Conservation (phyloP, 2,888 invertebrate genomes). For the Xylota segnis region DNA sequence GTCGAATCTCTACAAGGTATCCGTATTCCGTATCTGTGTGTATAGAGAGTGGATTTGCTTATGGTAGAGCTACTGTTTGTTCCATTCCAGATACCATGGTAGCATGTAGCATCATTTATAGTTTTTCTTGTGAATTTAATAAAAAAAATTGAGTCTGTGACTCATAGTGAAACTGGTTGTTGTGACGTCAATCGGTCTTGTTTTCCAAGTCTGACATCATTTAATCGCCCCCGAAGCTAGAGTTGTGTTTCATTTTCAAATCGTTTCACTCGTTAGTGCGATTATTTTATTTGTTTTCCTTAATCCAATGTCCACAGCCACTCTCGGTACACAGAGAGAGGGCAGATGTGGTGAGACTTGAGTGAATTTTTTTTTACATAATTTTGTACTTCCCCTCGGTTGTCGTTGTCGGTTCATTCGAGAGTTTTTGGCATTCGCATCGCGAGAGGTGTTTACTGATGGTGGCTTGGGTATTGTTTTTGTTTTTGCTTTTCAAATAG, state of each 20-base stretch:
- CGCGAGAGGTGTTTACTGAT: background rate
- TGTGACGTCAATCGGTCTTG: conserved; percentile 56
- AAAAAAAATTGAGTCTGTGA: conserved; percentile 29
- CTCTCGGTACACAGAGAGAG: background rate
- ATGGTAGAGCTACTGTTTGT: conserved; percentile 50
- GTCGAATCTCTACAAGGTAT: conserved; percentile 43
- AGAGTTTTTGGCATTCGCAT: conserved; percentile 16
- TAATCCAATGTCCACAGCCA: background rate
- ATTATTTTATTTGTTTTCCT: conserved; percentile 18
- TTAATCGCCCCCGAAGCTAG: conserved; percentile 2
- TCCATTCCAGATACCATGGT: conserved; percentile 34
- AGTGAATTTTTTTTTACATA: conserved; percentile 22
- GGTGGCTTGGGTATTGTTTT: background rate
- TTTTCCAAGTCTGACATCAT: conserved; percentile 54
- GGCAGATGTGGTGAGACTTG: conserved; percentile 33
- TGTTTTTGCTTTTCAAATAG: conserved; percentile 3
- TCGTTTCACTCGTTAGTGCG: conserved; percentile 19
- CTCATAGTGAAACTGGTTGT: conserved; percentile 48
- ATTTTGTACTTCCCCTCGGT: conserved; percentile 23
- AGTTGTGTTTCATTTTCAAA: conserved; percentile 39
- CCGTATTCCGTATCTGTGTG: background rate
- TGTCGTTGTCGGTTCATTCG: conserved; percentile 13
- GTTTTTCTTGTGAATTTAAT: background rate
- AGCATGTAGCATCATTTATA: conserved; percentile 34
- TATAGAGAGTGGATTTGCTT: conserved; percentile 47